These are phyloP conservation scores for Agrotis exclamationis DNA, from an alignment of 2,888 invertebrate genomes.

Conservation along the genomic window DNA sequence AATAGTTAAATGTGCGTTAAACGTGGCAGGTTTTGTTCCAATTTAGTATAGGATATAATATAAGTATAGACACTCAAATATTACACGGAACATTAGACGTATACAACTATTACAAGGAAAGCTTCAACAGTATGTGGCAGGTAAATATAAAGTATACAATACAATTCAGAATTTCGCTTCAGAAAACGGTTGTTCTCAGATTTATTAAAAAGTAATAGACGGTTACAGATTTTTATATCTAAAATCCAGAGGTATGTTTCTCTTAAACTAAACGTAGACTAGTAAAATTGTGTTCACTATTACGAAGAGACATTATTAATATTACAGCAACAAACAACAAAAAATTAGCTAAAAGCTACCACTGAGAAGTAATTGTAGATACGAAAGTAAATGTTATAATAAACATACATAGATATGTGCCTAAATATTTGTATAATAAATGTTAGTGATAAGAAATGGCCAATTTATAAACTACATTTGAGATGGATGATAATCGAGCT, in stretches of 20 bases:
- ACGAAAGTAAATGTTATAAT: slow-evolving; percentile 34
- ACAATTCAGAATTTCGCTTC: slow-evolving; percentile 28
- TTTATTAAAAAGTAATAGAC: slow-evolving; percentile 48
- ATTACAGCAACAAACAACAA: slow-evolving; percentile 78
- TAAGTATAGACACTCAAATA: slow-evolving; percentile 26
- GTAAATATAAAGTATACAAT: slow-evolving; percentile 27
- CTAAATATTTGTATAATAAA: slow-evolving; percentile 29
- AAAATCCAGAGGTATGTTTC: slow-evolving; percentile 84
- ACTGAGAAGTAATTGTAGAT: slow-evolving; percentile 67
- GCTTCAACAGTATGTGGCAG: slow-evolving; percentile 27
- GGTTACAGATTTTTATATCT: slow-evolving; percentile 66
- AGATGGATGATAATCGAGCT: slow-evolving; percentile 21
- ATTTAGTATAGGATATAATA: slow-evolving; percentile 8
- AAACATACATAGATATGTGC: slow-evolving; percentile 30
- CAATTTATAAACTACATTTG: slow-evolving; percentile 20
- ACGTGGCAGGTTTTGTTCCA: slow-evolving; percentile 20
- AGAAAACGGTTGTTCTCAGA: slow-evolving; percentile 21
- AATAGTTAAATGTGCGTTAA: slow-evolving; percentile 43
- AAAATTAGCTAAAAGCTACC: slow-evolving; percentile 74
- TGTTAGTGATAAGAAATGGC: slow-evolving; percentile 27
- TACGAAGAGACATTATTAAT: slow-evolving; percentile 67
- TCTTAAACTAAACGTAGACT: slow-evolving; percentile 82
- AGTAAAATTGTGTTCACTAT: slow-evolving; percentile 85
- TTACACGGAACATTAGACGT: slow-evolving; percentile 23
- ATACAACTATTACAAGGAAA: slow-evolving; percentile 31